These are phyloP conservation scores for Delia radicum DNA, from an alignment of 1,140 invertebrate species.

Conservation along the genomic window DNA sequence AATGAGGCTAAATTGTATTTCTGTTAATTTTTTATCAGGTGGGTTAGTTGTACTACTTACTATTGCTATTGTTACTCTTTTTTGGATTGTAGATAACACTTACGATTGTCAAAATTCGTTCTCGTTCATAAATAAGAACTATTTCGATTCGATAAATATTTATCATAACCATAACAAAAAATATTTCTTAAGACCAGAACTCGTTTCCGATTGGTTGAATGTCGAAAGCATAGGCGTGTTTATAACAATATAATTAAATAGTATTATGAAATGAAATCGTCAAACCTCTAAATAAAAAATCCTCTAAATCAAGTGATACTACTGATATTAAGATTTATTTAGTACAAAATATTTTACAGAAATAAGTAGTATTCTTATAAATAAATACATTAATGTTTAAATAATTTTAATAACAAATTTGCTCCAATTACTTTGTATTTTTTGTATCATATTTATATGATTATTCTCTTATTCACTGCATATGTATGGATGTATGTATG, in stretches of 20 bases:
- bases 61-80: neutral
- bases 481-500: no score
- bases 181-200: conserved; percentile 20
- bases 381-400: neutral
- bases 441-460: neutral
- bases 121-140: conserved; percentile 5
- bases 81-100: conserved; percentile 4
- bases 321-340: neutral
- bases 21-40: neutral
- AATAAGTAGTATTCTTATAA: neutral
- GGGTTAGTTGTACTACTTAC: neutral
- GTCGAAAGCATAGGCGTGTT: neutral
- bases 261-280: neutral
- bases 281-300: neutral
- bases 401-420: neutral
- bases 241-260: neutral
- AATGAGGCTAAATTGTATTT: no score
- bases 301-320: neutral
- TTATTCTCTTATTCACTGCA: neutral
- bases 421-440: neutral
- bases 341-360: no score
- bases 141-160: conserved; percentile 55
- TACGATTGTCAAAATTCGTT: conserved; percentile 11
- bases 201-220: conserved; percentile 9
- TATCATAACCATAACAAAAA: conserved; percentile 54